Evolutionary conservation across 2,797 vertebrate genomes (phyloP).

Genomic region (Coilia nasus): DNA sequence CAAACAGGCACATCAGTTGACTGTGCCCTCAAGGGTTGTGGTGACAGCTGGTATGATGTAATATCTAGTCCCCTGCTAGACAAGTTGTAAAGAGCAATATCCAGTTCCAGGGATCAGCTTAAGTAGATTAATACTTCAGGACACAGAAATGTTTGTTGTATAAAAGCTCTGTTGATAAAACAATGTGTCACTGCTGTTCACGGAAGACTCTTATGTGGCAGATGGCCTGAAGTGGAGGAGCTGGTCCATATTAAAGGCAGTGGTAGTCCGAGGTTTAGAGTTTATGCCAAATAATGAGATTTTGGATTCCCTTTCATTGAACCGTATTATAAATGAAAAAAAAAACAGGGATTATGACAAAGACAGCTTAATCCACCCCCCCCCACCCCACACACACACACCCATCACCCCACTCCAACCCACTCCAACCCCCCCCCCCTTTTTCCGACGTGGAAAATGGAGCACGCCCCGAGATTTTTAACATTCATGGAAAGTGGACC

Average conservation of each 20-base stretch:
- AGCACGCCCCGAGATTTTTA: constrained; percentile 65
- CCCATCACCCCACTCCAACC: too few species aligned
- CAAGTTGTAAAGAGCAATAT: constrained; percentile 81
- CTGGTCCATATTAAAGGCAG: constrained; percentile 64
- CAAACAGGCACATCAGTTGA: constrained; percentile 52
- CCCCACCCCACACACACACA: constrained; percentile 12
- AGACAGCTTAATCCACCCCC: constrained; percentile 74
- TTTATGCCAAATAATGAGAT: constrained; percentile 71
- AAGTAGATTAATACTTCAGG: constrained; percentile 77
- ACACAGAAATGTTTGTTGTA: constrained; percentile 78
- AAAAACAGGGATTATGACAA: constrained; percentile 74
- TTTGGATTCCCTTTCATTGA: constrained; percentile 69
- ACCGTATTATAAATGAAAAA: constrained; percentile 60
- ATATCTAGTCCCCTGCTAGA: constrained; percentile 65
- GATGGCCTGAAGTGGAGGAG: constrained; percentile 69
- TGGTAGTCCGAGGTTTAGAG: constrained; percentile 58
- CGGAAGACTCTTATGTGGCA: constrained; percentile 69
- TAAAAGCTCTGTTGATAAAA: constrained; percentile 80
- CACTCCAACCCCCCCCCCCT: constrained; percentile 34
- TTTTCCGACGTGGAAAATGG: constrained; percentile 53
- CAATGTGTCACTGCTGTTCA: constrained; percentile 70
- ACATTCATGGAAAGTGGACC: constrained; percentile 74
- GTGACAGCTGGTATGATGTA: constrained; percentile 79
- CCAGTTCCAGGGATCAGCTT: constrained; percentile 75
- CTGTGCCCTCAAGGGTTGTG: constrained; percentile 63